Percentiles rank a stretch among this genome's conserved stretches.
phyloP scores from a whole-genome alignment of 2,113 vertebrate genomes.

The Halichoeres trimaculatus region DNA sequence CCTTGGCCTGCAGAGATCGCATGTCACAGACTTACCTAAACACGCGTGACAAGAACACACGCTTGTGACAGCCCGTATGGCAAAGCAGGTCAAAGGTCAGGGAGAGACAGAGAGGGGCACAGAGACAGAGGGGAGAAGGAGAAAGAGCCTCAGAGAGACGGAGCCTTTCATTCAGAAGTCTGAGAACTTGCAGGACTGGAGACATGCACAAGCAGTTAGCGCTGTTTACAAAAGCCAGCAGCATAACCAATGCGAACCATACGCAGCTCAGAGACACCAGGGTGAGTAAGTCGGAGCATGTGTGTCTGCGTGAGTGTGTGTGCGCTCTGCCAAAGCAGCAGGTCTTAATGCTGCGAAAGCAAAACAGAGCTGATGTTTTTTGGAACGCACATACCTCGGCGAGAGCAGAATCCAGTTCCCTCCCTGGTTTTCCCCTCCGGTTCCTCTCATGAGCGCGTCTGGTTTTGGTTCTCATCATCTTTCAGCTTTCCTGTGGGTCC shows the following conservation, averaged over 20 bases:
- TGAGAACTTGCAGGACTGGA: constrained; percentile 47
- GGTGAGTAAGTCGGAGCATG: constrained; percentile 27
- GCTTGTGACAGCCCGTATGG: constrained; percentile 54
- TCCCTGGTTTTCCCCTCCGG: not conserved
- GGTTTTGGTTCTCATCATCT: constrained; percentile 60
- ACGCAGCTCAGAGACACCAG: constrained; percentile 48
- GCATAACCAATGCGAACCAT: constrained; percentile 79
- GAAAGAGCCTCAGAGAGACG: constrained; percentile 24
- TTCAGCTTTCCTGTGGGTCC: constrained; percentile 58
- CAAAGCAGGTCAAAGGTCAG: constrained; percentile 61
- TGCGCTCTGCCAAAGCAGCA: constrained; percentile 56
- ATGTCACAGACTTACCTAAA: constrained; percentile 65
- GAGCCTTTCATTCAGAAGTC: constrained; percentile 66
- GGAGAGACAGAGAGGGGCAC: constrained; percentile 4
- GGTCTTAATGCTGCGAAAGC: constrained; percentile 63
- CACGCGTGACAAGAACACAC: constrained; percentile 52
- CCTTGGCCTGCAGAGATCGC: constrained; percentile 60
- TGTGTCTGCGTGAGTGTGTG: constrained; percentile 41
- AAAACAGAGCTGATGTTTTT: constrained; percentile 60
- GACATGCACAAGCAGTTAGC: constrained; percentile 73
- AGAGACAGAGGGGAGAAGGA: constrained; percentile 6
- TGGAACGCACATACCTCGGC: constrained; percentile 23
- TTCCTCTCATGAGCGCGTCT: constrained; percentile 56
- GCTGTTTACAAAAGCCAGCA: constrained; percentile 77
- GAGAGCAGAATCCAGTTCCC: constrained; percentile 22